Base-by-base conservation (phyloP, 2,888 invertebrate species). In the Hermodice carunculata region DNA sequence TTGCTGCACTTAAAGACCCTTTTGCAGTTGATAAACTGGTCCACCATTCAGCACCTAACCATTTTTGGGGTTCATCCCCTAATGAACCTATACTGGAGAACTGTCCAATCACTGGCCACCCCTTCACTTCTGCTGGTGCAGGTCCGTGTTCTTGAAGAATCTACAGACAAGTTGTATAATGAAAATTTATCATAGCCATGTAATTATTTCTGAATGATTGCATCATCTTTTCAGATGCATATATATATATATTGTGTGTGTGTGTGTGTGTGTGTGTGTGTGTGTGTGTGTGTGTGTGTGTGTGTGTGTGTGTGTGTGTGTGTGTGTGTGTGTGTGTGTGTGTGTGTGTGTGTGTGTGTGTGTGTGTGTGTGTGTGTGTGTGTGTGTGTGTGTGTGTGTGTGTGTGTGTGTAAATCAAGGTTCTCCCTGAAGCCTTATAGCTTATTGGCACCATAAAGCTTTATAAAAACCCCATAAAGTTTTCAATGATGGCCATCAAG, bases 81-180 rank as follows among this genome's bases (percentile, higher is more conserved):
- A 94, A 89, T 67, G 92, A 92, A 28, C 97, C 98, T 43, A 98
- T 91, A 72, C 96, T 96, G 32, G 96, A 96, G 61, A 94, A 93
- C 86, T 98, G 97, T 0, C 93, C 93, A 2, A 95, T 84, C 0
- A 96, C 87, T 0, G 92, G 90, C 90, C 93, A 93, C 0, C 90
- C 88, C 11, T 73, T 74, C 1, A 89, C 77, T 3, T 60, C 29
- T 83, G 87, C 69, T 88, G 78, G 43, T 3, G 70, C 58, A n/a
- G 81, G 83, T 37, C 92, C 92, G 81, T 94, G 89, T 66, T 91
- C 89, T 3, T 90, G 88, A 11, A 96, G 85, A 42, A 93, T 61
- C 77, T n/a, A n/a, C n/a, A n/a, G n/a, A n/a, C n/a, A n/a, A n/a
- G n/a, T n/a, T n/a, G n/a, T n/a, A n/a, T 62, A 49, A n/a, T n/a